Conservation (phyloP, 2,797 vertebrate genomes). For the Eulemur rubriventer region DNA sequence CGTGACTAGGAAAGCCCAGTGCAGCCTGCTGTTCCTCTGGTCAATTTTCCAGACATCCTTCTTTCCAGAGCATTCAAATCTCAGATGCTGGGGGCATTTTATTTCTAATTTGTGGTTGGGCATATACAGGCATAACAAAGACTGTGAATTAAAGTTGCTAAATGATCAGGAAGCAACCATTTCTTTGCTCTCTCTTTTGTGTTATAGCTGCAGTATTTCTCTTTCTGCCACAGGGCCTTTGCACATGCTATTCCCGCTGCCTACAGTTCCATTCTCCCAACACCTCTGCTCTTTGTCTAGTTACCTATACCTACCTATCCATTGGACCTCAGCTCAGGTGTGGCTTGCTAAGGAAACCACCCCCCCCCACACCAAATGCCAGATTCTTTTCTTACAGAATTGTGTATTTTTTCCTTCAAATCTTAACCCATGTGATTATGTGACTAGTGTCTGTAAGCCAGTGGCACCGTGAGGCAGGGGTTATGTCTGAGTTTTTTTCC, state of each 20-base stretch:
- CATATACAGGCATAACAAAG: background rate
- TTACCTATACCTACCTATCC: background rate
- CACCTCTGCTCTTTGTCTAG: background rate
- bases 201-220: background rate
- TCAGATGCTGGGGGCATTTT: background rate
- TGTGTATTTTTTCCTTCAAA: background rate
- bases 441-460: background rate
- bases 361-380: background rate
- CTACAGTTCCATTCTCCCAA: background rate
- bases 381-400: background rate
- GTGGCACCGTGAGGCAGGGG: background rate
- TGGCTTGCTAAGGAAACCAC: background rate
- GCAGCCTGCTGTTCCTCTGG: background rate
- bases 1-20: background rate
- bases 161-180: background rate
- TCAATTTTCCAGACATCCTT: background rate
- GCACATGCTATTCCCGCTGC: background rate
- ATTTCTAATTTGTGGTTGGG: background rate
- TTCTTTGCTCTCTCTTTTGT: background rate
- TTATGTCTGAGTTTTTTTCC: background rate
- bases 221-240: background rate
- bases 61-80: background rate
- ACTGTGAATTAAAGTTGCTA: background rate
- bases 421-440: background rate
- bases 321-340: background rate